Conservation (phyloP, 2,888 invertebrate genomes). For the Epistrophe grossulariae region DNA sequence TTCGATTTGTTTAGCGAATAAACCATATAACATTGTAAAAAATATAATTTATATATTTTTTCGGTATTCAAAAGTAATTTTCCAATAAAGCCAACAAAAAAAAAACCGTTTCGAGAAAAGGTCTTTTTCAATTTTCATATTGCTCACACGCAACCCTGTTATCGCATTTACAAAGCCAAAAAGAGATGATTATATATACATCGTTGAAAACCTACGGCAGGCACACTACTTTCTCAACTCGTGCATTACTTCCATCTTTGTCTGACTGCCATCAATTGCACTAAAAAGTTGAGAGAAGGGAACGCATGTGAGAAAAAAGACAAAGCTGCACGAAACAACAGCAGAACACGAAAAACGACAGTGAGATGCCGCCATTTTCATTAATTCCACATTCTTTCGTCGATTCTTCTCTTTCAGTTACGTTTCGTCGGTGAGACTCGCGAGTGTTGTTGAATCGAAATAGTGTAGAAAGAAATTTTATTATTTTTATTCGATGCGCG, state of each 20-base stretch:
- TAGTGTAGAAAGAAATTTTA: slow-evolving; percentile 54
- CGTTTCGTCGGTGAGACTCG: slow-evolving; percentile 75
- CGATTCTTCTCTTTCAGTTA: slow-evolving; percentile 76
- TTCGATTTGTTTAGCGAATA: neutral
- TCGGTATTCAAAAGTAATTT: slow-evolving; percentile 1
- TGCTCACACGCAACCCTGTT: slow-evolving; percentile 64
- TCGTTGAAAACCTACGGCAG: slow-evolving; percentile 3
- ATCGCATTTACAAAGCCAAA: slow-evolving; percentile 60
- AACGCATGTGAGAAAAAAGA: neutral
- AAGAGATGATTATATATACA: slow-evolving; percentile 24
- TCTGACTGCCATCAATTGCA: neutral
- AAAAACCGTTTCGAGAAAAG: slow-evolving; percentile 26
- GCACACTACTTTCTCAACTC: slow-evolving; percentile 3
- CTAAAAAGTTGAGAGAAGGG: slow-evolving; percentile 24
- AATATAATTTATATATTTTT: neutral
- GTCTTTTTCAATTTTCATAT: slow-evolving; percentile 39
- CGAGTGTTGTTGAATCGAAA: slow-evolving; percentile 72
- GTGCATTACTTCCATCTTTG: slow-evolving; percentile 14
- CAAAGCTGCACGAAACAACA: slow-evolving; percentile 52
- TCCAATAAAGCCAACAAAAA: slow-evolving; percentile 16
- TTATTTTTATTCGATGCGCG: slow-evolving; percentile 66
- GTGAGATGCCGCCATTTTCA: slow-evolving; percentile 75
- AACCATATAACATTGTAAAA: neutral
- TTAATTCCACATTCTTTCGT: slow-evolving; percentile 74
- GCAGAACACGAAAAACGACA: slow-evolving; percentile 58